phyloP scores from a whole-genome alignment of 2,888 invertebrate species.

The Ceramica pisi region DNA sequence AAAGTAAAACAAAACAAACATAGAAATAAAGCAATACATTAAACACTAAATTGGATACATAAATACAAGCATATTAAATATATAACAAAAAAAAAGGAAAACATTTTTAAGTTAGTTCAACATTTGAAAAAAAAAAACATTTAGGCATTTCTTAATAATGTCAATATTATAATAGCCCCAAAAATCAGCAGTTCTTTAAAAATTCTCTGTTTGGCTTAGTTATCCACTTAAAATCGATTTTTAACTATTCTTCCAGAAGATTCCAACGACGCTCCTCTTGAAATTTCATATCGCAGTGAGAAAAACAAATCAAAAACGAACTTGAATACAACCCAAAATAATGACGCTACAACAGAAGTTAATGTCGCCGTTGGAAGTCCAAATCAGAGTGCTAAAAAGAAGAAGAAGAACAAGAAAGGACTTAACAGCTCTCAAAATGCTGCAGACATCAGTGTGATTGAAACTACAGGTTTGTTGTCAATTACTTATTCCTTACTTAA shows the following conservation, averaged over 20 bases:
- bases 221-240: neutral
- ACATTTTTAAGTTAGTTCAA: no score
- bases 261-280: constrained; percentile 40
- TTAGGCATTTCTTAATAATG: no score
- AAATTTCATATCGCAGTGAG: constrained; percentile 48
- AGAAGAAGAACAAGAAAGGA: constrained; percentile 57
- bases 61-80: no score
- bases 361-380: constrained; percentile 15
- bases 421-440: constrained; percentile 47
- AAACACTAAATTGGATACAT: no score
- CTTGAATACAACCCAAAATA: constrained; percentile 32
- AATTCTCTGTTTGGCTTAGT: neutral
- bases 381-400: constrained; percentile 56
- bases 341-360: neutral
- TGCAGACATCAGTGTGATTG: constrained; percentile 23
- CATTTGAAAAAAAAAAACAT: no score
- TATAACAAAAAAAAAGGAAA: no score
- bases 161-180: no score
- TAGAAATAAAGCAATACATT: no score
- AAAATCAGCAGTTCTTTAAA: no score
- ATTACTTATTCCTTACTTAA: neutral
- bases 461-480: constrained; percentile 37
- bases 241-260: constrained; percentile 27
- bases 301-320: constrained; percentile 51
- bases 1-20: no score